A percentile compares a stretch with the other conserved stretches of the same genome.
Evolutionary conservation across 1,140 invertebrate genomes (phyloP).

Genomic region (Wiebesia pumilae): DNA sequence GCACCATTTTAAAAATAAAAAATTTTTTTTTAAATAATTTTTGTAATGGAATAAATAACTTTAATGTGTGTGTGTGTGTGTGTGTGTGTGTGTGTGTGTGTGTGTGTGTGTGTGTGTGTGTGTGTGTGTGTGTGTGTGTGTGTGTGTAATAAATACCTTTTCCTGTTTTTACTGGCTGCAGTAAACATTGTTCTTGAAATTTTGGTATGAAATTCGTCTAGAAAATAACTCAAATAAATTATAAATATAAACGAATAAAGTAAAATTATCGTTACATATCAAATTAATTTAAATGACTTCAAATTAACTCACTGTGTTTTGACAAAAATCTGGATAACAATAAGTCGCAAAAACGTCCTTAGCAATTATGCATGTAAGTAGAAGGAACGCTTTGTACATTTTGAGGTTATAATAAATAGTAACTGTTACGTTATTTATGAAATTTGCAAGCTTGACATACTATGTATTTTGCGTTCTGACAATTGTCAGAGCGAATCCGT

Average conservation of each 20-base stretch:
- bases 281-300: background rate
- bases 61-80: too few relatives aligned
- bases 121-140: too few relatives aligned
- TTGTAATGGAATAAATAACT: background rate
- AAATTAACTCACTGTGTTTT: constrained; percentile 58
- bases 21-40: background rate
- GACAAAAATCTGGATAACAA: constrained; percentile 66
- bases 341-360: constrained; percentile 32
- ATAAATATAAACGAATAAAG: background rate
- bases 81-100: too few relatives aligned
- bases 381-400: constrained; percentile 54
- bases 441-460: constrained; percentile 13
- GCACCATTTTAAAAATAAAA: constrained; percentile 13
- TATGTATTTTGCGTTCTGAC: constrained; percentile 24
- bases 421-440: background rate
- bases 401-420: constrained; percentile 58
- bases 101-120: too few relatives aligned
- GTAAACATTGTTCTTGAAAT: constrained; percentile 58
- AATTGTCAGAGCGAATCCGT: constrained; percentile 27
- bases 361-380: constrained; percentile 45
- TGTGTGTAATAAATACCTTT: constrained; percentile 60
- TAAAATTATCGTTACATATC: background rate
- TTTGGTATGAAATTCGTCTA: constrained; percentile 54
- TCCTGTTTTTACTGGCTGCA: constrained; percentile 58
- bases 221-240: constrained; percentile 44